These are phyloP conservation scores for Crambe crambe DNA, from an alignment of 37 sponge, comb jelly and placozoan genomes.

Conservation along the genomic window DNA sequence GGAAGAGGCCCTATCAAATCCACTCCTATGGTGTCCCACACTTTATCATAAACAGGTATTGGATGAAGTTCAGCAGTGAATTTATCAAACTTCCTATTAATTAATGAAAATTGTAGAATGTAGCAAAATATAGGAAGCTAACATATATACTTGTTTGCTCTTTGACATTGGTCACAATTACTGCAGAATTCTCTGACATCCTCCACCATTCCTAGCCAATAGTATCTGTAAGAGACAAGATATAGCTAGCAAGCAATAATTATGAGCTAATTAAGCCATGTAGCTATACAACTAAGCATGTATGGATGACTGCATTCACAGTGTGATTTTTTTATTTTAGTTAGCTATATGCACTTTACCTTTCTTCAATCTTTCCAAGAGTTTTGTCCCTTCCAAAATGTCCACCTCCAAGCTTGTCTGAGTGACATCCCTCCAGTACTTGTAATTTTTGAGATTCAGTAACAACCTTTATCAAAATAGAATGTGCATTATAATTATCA, in stretches of 20 bases:
- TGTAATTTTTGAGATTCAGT: background rate
- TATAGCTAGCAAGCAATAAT: too few species aligned
- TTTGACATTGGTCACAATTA: slow-evolving; percentile 37
- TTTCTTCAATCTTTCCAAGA: too few species aligned
- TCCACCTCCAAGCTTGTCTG: slow-evolving; percentile 26
- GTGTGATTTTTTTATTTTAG: too few species aligned
- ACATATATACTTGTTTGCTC: slow-evolving; percentile 6
- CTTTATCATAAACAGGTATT: slow-evolving; percentile 26
- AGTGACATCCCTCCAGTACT: slow-evolving; percentile 45
- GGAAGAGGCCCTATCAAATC: slow-evolving; percentile 44
- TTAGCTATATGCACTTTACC: too few species aligned
- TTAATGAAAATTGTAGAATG: background rate
- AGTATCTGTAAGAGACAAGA: slow-evolving; percentile 20
- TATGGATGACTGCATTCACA: too few species aligned
- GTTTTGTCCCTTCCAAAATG: slow-evolving; percentile 49
- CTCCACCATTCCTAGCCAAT: slow-evolving; percentile 44
- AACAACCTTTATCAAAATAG: background rate
- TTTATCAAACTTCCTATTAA: slow-evolving; percentile 35
- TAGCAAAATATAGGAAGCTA: background rate
- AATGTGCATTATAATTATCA: too few species aligned
- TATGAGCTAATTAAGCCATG: too few species aligned
- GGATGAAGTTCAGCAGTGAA: slow-evolving; percentile 37
- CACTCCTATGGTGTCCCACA: slow-evolving; percentile 34
- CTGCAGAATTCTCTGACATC: slow-evolving; percentile 45
- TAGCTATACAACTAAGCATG: too few species aligned